Percentiles rank a stretch among this genome's conserved stretches.
phyloP scores from a whole-genome alignment of 2,113 vertebrate genomes.

The Protobothrops flavoviridis region DNA sequence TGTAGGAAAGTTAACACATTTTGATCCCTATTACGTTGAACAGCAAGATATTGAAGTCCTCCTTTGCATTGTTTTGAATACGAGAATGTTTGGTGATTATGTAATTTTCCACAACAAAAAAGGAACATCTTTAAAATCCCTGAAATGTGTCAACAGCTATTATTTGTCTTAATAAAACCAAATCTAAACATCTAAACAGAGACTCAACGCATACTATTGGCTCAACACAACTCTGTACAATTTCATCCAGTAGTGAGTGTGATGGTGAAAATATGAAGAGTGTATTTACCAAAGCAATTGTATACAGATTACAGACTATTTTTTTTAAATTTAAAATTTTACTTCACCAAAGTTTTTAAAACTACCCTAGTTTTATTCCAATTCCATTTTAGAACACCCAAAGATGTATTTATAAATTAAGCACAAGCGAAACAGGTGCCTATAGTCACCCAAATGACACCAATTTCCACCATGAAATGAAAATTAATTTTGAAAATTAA shows the following conservation, averaged over 20 bases:
- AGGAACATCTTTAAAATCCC: background rate
- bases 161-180: background rate
- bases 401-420: background rate
- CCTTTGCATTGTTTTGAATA: background rate
- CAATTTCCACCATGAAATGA: background rate
- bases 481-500: background rate
- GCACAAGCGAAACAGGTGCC: background rate
- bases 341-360: background rate
- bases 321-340: background rate
- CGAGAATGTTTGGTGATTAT: background rate
- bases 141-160: background rate
- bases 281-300: background rate
- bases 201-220: background rate
- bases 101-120: slow-evolving; percentile 2
- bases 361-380: background rate
- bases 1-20: background rate
- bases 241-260: background rate
- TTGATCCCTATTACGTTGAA: background rate
- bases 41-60: background rate
- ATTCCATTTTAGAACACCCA: background rate
- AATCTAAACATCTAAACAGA: background rate
- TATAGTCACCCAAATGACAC: background rate
- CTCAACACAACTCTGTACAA: background rate
- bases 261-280: background rate
- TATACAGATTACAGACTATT: background rate